Evolutionary conservation across 2,113 vertebrate genomes (phyloP), one percentile per base, ranked within the genome.

Genomic region (Tympanuchus pallidicinctus): DNA sequence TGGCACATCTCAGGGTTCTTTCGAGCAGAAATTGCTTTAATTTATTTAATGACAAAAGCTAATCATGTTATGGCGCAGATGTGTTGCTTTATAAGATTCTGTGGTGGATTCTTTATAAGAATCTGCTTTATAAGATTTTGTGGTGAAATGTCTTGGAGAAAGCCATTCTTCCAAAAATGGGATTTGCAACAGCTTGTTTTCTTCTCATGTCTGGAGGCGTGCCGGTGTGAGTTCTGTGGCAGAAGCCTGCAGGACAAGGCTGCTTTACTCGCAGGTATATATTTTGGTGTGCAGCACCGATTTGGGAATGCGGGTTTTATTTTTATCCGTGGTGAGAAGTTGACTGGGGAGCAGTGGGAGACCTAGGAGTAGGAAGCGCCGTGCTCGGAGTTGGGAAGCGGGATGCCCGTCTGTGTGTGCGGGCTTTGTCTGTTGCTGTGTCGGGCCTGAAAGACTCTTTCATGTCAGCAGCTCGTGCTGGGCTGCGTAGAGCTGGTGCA

Each of bases 41-140:
- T 92, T 94, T 87, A 56, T 94, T 95, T 85, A 92, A 89, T 74
- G 85, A 91, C 72, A 92, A 91, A 89, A 87, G 79, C 66, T 82
- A 60, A 88, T 95, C 61, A 9, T 16, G 73, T 90, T 90, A 75
- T 50, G 86, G 79, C 0, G 0, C 56, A 52, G 75, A 83, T 80
- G 73, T 69, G 91, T 88, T 85, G 43, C 54, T 96, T 92, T 12
- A 86, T 40, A 40, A 40, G 40, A 40, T 40, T 40, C 12, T 40
- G 54, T 91, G 78, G 82, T 60, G 91, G 38, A 38, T 38, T 38
- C 40, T 40, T 40, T 40, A 40, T 40, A 40, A 40, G 40, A 40
- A 38, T 38, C 38, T 38, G 38, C 40, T 40, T 40, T 40, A 40
- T 40, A 40, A 40, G 40, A 40, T 40, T 40, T 40, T 40, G 54